These are phyloP conservation scores for Phymatocera aterrima DNA, from an alignment of 2,888 invertebrate genomes.

Conservation along the genomic window DNA sequence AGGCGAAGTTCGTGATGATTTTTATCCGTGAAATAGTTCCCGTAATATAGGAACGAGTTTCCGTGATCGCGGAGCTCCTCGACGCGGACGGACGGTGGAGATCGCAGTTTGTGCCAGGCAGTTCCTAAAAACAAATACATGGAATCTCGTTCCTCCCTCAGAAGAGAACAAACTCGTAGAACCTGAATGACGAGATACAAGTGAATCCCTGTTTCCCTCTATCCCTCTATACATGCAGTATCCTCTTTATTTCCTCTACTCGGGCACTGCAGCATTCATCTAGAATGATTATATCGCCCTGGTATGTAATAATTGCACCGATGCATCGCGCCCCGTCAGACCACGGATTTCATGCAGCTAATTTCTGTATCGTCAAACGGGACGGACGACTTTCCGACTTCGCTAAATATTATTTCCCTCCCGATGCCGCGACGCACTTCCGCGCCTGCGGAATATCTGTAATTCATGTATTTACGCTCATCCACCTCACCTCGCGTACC, in stretches of 20 bases:
- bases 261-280: background rate
- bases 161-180: constrained; percentile 3
- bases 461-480: constrained; percentile 37
- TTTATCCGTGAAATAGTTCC: background rate
- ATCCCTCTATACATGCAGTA: background rate
- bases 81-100: background rate
- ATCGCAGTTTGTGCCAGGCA: background rate
- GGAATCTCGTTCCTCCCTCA: constrained; percentile 21
- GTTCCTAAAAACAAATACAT: constrained; percentile 36
- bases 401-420: constrained; percentile 19
- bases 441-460: background rate
- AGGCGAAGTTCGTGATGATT: background rate
- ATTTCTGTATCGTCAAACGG: constrained; percentile 26
- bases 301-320: constrained; percentile 31
- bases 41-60: background rate
- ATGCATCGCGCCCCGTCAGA: background rate
- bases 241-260: background rate
- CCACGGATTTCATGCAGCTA: background rate
- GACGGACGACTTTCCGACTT: constrained; percentile 24
- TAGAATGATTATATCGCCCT: constrained; percentile 21
- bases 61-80: background rate
- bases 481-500: background rate
- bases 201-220: background rate
- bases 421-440: too few relatives aligned
- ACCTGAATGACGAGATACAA: constrained; percentile 40